Conservation (phyloP, 1,140 invertebrate species). For the Gonatopus flavifemur region DNA sequence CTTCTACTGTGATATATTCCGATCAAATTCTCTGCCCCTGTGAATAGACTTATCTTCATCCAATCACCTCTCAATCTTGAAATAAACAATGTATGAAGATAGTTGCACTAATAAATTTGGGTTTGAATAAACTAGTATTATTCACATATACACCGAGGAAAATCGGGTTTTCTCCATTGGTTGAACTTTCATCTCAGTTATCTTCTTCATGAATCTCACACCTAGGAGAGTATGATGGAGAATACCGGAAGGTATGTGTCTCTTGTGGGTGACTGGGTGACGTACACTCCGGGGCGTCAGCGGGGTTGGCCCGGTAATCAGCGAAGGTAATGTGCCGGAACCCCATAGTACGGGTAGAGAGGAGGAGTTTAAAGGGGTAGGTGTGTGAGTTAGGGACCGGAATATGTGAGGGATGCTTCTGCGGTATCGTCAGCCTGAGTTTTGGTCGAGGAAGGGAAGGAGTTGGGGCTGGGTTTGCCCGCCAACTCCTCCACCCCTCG, state of each 20-base stretch:
- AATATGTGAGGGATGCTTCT: no score
- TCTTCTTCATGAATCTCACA: slow-evolving; percentile 6
- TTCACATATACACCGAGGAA: no score
- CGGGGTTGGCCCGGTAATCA: slow-evolving; percentile 49
- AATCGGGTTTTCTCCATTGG: no score
- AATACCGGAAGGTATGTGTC: slow-evolving; percentile 39
- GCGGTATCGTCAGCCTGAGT: slow-evolving; percentile 17
- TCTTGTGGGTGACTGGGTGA: slow-evolving; percentile 48
- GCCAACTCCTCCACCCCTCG: slow-evolving; percentile 42
- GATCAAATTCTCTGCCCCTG: no score
- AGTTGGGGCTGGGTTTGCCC: slow-evolving; percentile 27
- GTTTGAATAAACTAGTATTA: no score
- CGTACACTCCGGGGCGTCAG: slow-evolving; percentile 37
- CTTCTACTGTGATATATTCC: no score
- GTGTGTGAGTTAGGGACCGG: slow-evolving; percentile 1
- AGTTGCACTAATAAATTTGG: no score
- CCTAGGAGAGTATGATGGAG: neutral
- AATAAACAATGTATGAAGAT: no score
- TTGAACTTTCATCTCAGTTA: slow-evolving; percentile 14
- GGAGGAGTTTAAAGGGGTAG: slow-evolving; percentile 36
- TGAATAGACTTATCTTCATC: no score
- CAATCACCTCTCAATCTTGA: no score
- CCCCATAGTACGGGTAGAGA: slow-evolving; percentile 15
- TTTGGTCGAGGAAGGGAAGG: slow-evolving; percentile 17
- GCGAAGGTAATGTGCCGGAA: slow-evolving; percentile 56